Conservation (phyloP, 2,113 vertebrate genomes). For the Platichthys flesus region DNA sequence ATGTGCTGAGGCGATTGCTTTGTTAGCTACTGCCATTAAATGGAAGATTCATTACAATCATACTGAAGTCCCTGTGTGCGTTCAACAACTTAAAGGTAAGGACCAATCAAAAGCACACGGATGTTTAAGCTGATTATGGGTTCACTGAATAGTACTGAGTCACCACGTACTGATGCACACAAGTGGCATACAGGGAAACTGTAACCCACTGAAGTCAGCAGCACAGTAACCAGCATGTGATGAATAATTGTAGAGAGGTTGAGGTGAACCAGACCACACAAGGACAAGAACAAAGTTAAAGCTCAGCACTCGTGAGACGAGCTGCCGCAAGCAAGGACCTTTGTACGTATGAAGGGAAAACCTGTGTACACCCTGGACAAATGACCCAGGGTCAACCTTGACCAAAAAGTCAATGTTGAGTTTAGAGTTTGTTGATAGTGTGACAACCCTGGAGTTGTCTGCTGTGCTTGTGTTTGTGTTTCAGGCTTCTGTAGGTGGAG, state of each 20-base stretch:
- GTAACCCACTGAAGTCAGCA: background rate
- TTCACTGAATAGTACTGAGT: background rate
- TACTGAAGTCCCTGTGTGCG: background rate
- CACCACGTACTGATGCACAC: background rate
- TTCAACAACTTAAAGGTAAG: too few relatives aligned
- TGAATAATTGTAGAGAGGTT: conserved; percentile 41
- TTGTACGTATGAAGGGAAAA: too few relatives aligned
- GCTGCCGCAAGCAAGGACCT: background rate
- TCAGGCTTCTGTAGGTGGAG: too few relatives aligned
- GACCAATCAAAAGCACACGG: too few relatives aligned
- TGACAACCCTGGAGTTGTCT: too few relatives aligned
- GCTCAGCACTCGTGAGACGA: background rate
- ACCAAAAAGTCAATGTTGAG: too few relatives aligned
- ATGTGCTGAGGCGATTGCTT: conserved; percentile 11
- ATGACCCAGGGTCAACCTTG: too few relatives aligned
- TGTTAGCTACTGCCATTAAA: background rate
- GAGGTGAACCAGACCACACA: background rate
- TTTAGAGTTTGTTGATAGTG: too few relatives aligned
- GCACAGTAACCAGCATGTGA: conserved; percentile 20
- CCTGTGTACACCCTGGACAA: too few relatives aligned
- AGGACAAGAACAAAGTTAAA: conserved; percentile 18
- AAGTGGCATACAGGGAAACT: conserved; percentile 2
- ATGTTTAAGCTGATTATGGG: background rate
- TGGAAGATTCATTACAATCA: background rate
- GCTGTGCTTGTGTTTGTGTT: too few relatives aligned